A percentile compares a stretch with the other conserved stretches of the same genome.
These are phyloP conservation scores for Dolichoris vasculosae DNA, from an alignment of 1,140 invertebrate species.

Conservation along the genomic window DNA sequence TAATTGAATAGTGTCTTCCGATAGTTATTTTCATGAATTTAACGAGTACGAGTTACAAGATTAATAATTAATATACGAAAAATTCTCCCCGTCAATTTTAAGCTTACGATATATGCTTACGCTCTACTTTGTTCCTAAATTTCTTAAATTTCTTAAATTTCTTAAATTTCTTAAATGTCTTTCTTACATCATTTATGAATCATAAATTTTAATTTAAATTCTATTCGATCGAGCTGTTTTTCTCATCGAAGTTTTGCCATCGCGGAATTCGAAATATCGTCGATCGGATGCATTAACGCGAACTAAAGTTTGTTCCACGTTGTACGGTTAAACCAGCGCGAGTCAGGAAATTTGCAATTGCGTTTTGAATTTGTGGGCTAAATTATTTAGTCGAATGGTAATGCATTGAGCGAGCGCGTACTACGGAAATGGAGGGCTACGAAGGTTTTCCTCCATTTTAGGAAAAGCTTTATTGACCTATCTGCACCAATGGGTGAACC, in stretches of 20 bases:
- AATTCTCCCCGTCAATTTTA: neutral
- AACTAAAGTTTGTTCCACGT: neutral
- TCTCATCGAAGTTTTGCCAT: neutral
- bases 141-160: no score
- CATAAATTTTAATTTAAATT: no score
- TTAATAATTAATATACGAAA: neutral
- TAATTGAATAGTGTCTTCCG: neutral
- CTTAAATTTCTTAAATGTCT: no score
- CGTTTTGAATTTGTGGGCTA: neutral
- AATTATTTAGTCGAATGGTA: neutral
- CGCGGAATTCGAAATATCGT: neutral
- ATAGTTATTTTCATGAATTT: neutral
- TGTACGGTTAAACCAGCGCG: neutral
- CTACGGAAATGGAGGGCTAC: neutral
- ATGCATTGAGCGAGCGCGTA: neutral
- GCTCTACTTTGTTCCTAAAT: neutral
- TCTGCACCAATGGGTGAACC: slow-evolving; percentile 16
- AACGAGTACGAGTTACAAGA: neutral
- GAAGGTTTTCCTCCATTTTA: slow-evolving; percentile 53
- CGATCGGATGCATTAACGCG: neutral
- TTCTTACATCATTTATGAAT: no score
- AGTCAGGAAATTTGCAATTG: neutral
- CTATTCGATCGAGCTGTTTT: neutral
- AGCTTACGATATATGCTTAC: no score
- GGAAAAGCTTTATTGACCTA: slow-evolving; percentile 39